Evolutionary conservation across 2,113 vertebrate species (phyloP), one percentile per base, ranked within the genome.

Genomic region (Catharus minimus): DNA sequence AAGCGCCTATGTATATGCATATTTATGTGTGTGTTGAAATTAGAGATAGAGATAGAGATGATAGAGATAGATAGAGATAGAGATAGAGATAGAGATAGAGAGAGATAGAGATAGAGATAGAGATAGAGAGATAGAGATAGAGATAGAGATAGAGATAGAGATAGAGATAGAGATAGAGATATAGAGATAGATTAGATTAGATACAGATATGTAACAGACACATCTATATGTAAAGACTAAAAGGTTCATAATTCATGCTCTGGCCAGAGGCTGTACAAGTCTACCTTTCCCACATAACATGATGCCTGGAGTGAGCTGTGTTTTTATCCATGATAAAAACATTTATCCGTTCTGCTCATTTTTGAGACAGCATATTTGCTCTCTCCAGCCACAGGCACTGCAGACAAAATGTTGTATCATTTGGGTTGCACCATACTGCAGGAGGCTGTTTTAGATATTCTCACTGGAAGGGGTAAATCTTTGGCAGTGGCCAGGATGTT

Each of bases 81-180:
- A 33, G 33, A 33, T 33, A 33, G 33, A 33, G 33, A 33, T 33
- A 33, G 7, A 18, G 0, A 30, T 5, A 47, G n/a, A n/a, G n/a
- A n/a, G n/a, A n/a, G n/a, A n/a, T 5, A 55, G 1, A 64, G 32
- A 18, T 2, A 32, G 1, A 24, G 3, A 43, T 1, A 38, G 19
- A 33, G 33, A 33, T 33, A 33, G 7, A 33, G 33, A 33, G 46
- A 47, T 47, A 53, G 1, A 62, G 3, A 43, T 1, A 38, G 19
- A 33, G 33, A 33, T 5, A 55, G 1, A 64, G 32, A 18, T 2
- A 32, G 1, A 24, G 3, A 22, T 2, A 13, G 2, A 21, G 0
- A 24, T 5, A 41, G 0, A 43, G 23, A 10, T 33, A 33, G 33
- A 33, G 33, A 33, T 33, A 33, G 33, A 33, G 33, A 33, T 33